These are phyloP conservation scores for Dolichallabes microphthalmus DNA, from an alignment of 2,113 vertebrate species.

Conservation along the genomic window DNA sequence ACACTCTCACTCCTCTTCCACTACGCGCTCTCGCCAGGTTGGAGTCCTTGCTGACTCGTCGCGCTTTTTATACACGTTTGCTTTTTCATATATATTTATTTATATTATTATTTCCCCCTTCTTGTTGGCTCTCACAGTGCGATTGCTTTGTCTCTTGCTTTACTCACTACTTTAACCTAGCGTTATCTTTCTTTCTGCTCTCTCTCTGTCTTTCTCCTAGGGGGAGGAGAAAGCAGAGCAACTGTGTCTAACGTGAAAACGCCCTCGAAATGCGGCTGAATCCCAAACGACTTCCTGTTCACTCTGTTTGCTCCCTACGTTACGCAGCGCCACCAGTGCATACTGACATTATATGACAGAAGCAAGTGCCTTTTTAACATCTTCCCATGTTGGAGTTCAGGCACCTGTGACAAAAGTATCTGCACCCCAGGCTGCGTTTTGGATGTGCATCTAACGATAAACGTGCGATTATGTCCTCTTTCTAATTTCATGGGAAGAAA, in stretches of 20 bases:
- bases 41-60: not conserved
- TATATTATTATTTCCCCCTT: not conserved
- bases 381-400: not conserved
- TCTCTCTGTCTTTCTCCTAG: conserved; percentile 21
- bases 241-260: too few species aligned
- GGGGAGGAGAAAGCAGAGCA: too few species aligned
- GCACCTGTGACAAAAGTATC: not conserved
- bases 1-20: conserved; percentile 60
- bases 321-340: not conserved
- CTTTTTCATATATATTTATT: not conserved
- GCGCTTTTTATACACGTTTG: not conserved
- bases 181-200: conserved; percentile 29
- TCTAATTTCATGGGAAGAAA: not conserved
- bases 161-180: not conserved
- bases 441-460: not conserved
- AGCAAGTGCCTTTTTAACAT: not conserved
- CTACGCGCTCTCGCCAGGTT: conserved; percentile 38
- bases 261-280: not conserved
- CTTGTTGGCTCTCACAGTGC: not conserved
- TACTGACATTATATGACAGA: not conserved
- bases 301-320: not conserved
- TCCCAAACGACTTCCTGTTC: not conserved
- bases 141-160: conserved; percentile 61
- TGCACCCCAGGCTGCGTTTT: not conserved
- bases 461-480: not conserved